Evolutionary conservation across 2,888 invertebrate species (phyloP).

Genomic region (Dendrolimus pini): DNA sequence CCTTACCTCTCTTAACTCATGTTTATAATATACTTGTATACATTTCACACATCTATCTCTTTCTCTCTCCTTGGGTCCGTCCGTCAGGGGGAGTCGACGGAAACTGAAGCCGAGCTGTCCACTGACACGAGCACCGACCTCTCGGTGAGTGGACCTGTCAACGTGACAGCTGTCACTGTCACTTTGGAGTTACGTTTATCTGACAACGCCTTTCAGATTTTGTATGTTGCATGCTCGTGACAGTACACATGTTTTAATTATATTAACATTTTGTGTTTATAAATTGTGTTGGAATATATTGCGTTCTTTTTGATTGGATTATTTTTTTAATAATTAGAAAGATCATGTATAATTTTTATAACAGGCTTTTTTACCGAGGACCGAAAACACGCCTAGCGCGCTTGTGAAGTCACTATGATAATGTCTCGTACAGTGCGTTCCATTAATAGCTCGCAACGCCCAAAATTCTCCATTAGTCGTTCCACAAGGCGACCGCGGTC

Average conservation of each 20-base stretch:
- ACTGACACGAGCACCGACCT: slow-evolving; percentile 79
- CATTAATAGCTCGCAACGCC: too few relatives aligned
- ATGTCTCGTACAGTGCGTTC: too few relatives aligned
- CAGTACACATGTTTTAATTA: background rate
- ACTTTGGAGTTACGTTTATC: slow-evolving; percentile 3
- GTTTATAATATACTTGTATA: background rate
- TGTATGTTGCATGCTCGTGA: background rate
- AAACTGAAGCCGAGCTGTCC: slow-evolving; percentile 78
- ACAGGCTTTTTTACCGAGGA: too few relatives aligned
- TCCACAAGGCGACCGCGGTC: too few relatives aligned
- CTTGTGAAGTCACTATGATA: too few relatives aligned
- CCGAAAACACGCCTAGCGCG: too few relatives aligned
- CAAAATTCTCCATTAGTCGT: too few relatives aligned
- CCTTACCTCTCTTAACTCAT: background rate
- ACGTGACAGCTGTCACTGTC: slow-evolving; percentile 5
- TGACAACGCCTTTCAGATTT: background rate
- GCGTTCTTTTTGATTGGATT: too few relatives aligned
- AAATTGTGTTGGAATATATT: too few relatives aligned
- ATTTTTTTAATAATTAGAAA: too few relatives aligned
- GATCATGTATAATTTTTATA: too few relatives aligned
- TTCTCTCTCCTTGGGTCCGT: slow-evolving; percentile 2
- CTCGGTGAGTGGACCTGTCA: slow-evolving; percentile 67
- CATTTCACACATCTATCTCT: background rate
- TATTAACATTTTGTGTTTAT: too few relatives aligned
- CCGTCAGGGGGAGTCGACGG: slow-evolving; percentile 77